phyloP scores from a whole-genome alignment of 2,797 vertebrate genomes.

The Etheostoma perlongum region DNA sequence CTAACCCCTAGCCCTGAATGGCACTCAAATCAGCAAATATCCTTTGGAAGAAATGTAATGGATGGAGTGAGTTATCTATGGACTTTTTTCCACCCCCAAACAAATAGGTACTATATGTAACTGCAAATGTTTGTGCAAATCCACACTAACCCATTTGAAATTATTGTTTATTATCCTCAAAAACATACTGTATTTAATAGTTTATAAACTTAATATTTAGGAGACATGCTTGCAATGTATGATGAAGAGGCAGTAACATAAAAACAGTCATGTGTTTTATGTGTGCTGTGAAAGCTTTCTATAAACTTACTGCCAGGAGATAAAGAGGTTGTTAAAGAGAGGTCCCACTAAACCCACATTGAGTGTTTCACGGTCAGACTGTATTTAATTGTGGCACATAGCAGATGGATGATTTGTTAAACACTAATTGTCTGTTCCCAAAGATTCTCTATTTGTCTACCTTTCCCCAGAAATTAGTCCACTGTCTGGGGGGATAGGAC shows the following conservation, averaged over 20 bases:
- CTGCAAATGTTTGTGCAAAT: no score
- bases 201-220: conserved; percentile 3
- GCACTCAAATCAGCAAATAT: not conserved
- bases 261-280: conserved; percentile 16
- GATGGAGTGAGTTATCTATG: no score
- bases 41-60: not conserved
- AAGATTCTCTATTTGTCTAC: conserved; percentile 35
- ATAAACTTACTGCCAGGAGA: conserved; percentile 18
- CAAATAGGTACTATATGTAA: no score
- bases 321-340: conserved; percentile 22
- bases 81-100: no score
- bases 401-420: conserved; percentile 55
- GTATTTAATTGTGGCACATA: conserved; percentile 19
- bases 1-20: not conserved
- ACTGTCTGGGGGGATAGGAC: conserved; percentile 57
- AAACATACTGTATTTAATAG: not conserved
- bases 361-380: conserved; percentile 14
- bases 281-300: conserved; percentile 1
- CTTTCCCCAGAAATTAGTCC: conserved; percentile 36
- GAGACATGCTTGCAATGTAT: not conserved
- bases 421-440: conserved; percentile 47
- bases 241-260: conserved; percentile 24
- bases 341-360: not conserved
- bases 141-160: no score
- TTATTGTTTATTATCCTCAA: not conserved